Evolutionary conservation across 2,888 invertebrate species (phyloP).

Genomic region (Tholera decimalis): DNA sequence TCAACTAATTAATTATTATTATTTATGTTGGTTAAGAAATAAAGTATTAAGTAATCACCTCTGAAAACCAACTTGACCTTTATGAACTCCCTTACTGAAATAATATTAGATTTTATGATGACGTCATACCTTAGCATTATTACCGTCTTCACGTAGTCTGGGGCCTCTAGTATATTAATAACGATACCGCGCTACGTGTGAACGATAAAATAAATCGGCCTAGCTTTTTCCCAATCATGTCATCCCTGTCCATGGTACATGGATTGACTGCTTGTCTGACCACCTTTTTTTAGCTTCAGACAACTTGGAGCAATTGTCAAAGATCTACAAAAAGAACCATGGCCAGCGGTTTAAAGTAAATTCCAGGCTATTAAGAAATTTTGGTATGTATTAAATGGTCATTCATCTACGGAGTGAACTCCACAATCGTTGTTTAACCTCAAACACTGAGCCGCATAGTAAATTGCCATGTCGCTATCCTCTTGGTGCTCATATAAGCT

Average conservation of each 20-base stretch:
- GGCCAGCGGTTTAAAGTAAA: neutral
- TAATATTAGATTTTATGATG: conserved; percentile 22
- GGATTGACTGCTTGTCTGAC: neutral
- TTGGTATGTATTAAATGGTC: neutral
- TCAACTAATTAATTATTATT: too few relatives aligned
- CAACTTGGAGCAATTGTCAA: too few relatives aligned
- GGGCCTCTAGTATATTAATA: neutral
- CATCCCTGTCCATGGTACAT: too few relatives aligned
- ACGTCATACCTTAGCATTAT: conserved; percentile 11
- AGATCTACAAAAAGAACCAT: too few relatives aligned
- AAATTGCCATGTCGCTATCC: neutral
- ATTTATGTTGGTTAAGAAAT: conserved; percentile 16
- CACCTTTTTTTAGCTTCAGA: too few relatives aligned
- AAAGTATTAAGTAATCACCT: conserved; percentile 18
- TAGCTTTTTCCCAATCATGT: neutral
- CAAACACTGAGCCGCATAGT: neutral
- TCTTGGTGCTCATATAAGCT: neutral
- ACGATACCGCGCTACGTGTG: neutral
- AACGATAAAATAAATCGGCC: neutral
- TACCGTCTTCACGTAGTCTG: conserved; percentile 2
- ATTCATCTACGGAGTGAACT: too few relatives aligned
- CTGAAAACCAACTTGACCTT: conserved; percentile 30
- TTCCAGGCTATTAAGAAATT: neutral
- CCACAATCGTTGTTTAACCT: neutral
- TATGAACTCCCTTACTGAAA: conserved; percentile 13